Base-by-base conservation (phyloP, 30 jellyfish, hydroid and myxozoan species). In the Haliclystus octoradiatus region DNA sequence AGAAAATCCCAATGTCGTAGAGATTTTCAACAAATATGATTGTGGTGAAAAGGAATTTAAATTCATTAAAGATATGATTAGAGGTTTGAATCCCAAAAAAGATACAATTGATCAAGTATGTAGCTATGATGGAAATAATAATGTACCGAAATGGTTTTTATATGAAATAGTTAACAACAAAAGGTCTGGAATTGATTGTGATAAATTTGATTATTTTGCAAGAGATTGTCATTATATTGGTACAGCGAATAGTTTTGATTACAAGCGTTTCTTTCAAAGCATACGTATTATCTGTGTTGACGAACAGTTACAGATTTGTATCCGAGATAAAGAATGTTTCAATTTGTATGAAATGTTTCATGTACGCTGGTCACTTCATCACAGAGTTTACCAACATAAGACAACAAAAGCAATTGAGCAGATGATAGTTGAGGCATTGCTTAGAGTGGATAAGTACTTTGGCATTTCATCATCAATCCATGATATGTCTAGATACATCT, bases 291-390 rank as follows among this genome's bases (percentile, higher is more conserved):
- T 83, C 7, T 70, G 69, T 9, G 88, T 82, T 19, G 95, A 83
- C 66, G 82, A 71, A 1, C 93, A 80, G 46, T 61, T 75, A 0
- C 85, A 75, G 51, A 64, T 83, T 19, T 83, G 95, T 31, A 79
- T 61, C 1, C 52, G 92, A 31, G 92, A 83, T 51, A 83, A 83
- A 65, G 92, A 75, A 33, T 32, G 28, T 34, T 70, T 83, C 33
- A 76, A 83, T 60, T 23, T 75, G 52, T 74, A 83, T 71, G 95
- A 83, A 73, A 15, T 83, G 77, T 83, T 83, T 64, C 91, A 83
- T 73, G 68, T 66, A 47, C 46, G 95, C 53, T 83, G 95, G 95
- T 74, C 91, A 2, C 73, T 83, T 13, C 95, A 83, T 52, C 91
- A 75, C 65, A 66, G 80, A 13, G 92, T 83, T 47, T 83, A 83